Evolutionary conservation across 2,113 vertebrate genomes (phyloP), one percentile per base, ranked within the genome.

Genomic region (Nycticryphes semicollaris): DNA sequence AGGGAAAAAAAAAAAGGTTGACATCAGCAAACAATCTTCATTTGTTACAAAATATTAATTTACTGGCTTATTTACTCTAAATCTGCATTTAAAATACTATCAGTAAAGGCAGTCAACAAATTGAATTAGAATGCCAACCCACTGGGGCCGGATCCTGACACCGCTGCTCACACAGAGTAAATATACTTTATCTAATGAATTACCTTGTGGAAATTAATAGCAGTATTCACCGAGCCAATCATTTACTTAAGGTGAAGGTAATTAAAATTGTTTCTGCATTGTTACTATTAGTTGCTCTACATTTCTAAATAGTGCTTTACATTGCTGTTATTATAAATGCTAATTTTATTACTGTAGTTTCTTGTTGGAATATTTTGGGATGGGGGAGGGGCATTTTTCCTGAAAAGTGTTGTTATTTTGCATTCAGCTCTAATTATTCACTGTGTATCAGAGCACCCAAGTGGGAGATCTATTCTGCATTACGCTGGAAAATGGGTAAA

Each of bases 351-450:
- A 80, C 27, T 51, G 30, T 60, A 30, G 17, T 48, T 88, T 19
- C 47, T 84, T 84, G 23, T 54, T 70, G 15, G 27, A 91, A 54
- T 72, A 72, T 90, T 90, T 87, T 94, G 31, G 74, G 14, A 43
- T 14, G 22, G 66, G 63, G 22, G 0, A 31, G 35, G 17, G 21
- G 2, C 3, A 69, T 70, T 74, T 87, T 84, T 69, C 45, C 35
- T 54, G 47, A 77, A 75, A 90, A 90, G 68, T 50, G 1, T 70
- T 90, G 86, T 56, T 64, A 27, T 76, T 92, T 96, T 96, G 31
- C 37, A 82, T 92, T 92, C 64, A 87, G 27, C 15, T 94, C 30
- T 90, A 92, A 90, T 93, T 97, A 90, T 94, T 95, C 86, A 92
- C 45, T 87, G 54, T 72, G 57, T 84, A 94, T 89, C 73, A 81